These are phyloP conservation scores for Hyposoter didymator DNA, from an alignment of 2,888 invertebrate species.

Conservation along the genomic window DNA sequence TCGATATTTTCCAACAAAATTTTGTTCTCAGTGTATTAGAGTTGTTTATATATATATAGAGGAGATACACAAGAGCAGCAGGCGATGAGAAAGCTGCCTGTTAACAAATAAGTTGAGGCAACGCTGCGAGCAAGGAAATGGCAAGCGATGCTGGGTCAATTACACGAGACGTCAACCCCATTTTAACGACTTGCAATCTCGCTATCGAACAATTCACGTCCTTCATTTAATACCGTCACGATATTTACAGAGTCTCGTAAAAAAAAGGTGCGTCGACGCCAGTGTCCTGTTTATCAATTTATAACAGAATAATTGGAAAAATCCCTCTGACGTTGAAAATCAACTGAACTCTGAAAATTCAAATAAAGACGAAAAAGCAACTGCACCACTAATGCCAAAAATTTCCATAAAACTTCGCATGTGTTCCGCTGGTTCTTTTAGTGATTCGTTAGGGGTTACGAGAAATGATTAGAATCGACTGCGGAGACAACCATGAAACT, in stretches of 20 bases:
- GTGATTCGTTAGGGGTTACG: too few relatives aligned
- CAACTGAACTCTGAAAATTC: too few relatives aligned
- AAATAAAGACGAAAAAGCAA: too few relatives aligned
- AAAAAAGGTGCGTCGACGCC: background rate
- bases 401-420: too few relatives aligned
- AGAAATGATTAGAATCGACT: too few relatives aligned
- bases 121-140: background rate
- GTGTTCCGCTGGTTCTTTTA: too few relatives aligned
- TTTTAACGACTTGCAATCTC: background rate
- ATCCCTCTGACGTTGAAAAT: background rate
- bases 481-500: too few relatives aligned
- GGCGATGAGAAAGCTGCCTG: background rate
- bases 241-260: conserved; percentile 3
- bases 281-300: background rate
- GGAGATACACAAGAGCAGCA: too few relatives aligned
- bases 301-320: background rate
- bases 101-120: conserved; percentile 23
- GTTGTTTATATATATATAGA: too few relatives aligned
- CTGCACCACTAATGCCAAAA: too few relatives aligned
- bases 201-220: background rate
- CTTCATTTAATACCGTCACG: background rate
- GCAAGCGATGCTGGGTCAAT: conserved; percentile 32
- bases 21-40: too few relatives aligned
- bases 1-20: too few relatives aligned
- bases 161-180: conserved; percentile 30